Percentiles rank a stretch among this genome's conserved stretches.
Conservation (phyloP, 1,140 invertebrate species). For the Colletes gigas region DNA sequence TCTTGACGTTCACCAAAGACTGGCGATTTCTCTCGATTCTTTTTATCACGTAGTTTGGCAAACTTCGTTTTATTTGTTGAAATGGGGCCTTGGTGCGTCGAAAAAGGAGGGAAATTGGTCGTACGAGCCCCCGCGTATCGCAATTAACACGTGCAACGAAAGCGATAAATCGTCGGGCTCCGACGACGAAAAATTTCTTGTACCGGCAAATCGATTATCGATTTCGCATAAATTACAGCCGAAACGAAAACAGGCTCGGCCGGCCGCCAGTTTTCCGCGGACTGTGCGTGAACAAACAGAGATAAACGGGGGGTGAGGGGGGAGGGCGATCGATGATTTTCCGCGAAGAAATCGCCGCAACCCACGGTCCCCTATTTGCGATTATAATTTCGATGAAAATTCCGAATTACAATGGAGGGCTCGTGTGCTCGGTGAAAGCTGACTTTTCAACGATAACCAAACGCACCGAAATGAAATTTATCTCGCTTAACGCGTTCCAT, state of each 20-base stretch:
- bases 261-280: constrained; percentile 9
- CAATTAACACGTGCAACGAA: neutral
- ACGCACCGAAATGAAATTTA: neutral
- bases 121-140: neutral
- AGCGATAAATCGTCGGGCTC: neutral
- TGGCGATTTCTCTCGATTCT: no score
- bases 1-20: no score
- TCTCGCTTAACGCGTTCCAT: no score
- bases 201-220: constrained; percentile 22
- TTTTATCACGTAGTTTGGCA: no score
- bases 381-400: constrained; percentile 34
- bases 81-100: no score
- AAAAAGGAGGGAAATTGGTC: neutral
- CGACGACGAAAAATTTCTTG: constrained; percentile 27
- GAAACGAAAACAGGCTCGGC: constrained; percentile 13
- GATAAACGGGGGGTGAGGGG: no score
- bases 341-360: constrained; percentile 2
- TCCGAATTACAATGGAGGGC: neutral
- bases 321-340: constrained; percentile 28
- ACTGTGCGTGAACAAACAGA: constrained; percentile 42
- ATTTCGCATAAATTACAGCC: constrained; percentile 43
- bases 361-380: neutral
- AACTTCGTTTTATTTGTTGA: no score
- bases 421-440: no score
- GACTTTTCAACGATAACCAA: constrained; percentile 12